Conservation (phyloP, 2,888 invertebrate species). For the Pseudoips prasinana region DNA sequence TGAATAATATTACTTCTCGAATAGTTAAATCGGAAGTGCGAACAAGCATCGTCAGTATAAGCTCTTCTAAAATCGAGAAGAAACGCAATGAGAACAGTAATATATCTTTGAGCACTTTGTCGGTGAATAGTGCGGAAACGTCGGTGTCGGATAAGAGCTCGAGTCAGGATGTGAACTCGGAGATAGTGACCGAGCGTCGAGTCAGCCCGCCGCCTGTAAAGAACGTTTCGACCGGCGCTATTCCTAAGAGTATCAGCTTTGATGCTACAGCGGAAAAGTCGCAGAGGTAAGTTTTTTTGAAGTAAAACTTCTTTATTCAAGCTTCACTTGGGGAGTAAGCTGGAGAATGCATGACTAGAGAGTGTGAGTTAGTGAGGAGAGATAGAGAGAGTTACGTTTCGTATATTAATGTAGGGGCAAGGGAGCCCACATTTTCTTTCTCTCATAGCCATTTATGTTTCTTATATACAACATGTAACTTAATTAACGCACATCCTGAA, state of each 20-base stretch:
- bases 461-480: too few species aligned
- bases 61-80: slow-evolving; percentile 69
- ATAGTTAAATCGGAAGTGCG: slow-evolving; percentile 68
- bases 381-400: too few species aligned
- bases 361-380: too few species aligned
- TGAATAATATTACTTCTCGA: slow-evolving; percentile 59
- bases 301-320: too few species aligned
- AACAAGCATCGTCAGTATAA: slow-evolving; percentile 70
- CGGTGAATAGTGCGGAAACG: slow-evolving; percentile 70
- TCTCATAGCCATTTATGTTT: too few species aligned
- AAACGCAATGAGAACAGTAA: slow-evolving; percentile 58
- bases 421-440: too few species aligned
- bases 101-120: slow-evolving; percentile 67
- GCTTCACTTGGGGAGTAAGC: too few species aligned
- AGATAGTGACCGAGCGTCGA: slow-evolving; percentile 67
- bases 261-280: slow-evolving; percentile 93
- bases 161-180: slow-evolving; percentile 75
- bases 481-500: too few species aligned
- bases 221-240: slow-evolving; percentile 88
- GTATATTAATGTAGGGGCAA: too few species aligned
- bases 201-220: slow-evolving; percentile 66
- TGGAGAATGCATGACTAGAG: too few species aligned
- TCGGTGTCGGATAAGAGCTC: slow-evolving; percentile 73
- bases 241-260: slow-evolving; percentile 95
- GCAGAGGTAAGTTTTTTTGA: slow-evolving; percentile 83